Conservation (phyloP, 2,113 vertebrate species). For the Picathartes gymnocephalus region DNA sequence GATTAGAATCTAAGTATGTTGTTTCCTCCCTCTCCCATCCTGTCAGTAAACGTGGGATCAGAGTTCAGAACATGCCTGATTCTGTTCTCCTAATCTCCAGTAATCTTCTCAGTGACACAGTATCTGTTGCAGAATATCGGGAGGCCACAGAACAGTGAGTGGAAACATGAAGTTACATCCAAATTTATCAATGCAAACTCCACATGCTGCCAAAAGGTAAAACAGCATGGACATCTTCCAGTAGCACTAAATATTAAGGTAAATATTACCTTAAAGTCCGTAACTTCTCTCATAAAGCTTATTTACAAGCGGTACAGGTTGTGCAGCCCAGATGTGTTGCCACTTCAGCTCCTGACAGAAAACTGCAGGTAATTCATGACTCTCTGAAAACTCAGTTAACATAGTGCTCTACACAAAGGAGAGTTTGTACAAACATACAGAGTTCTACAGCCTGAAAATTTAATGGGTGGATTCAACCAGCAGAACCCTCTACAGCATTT, state of each 20-base stretch:
- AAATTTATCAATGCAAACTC: neutral
- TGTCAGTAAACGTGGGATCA: conserved; percentile 29
- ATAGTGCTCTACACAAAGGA: neutral
- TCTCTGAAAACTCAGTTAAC: neutral
- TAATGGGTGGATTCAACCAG: neutral
- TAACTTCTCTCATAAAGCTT: neutral
- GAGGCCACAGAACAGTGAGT: neutral
- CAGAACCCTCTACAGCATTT: neutral
- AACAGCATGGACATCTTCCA: neutral
- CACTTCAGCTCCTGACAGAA: neutral
- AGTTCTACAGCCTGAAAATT: neutral
- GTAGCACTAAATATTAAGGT: neutral
- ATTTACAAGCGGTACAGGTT: neutral
- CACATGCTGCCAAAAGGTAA: neutral
- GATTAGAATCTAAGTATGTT: conserved; percentile 43
- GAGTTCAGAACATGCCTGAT: conserved; percentile 48
- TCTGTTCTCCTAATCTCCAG: conserved; percentile 36
- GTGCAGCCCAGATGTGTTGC: neutral
- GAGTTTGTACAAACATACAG: neutral
- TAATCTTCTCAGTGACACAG: conserved; percentile 44
- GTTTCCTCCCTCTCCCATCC: neutral
- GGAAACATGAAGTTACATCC: neutral
- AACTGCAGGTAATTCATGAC: neutral
- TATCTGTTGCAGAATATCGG: conserved; percentile 25
- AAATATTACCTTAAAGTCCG: neutral